Conservation (phyloP, 2,888 invertebrate genomes). For the Alcis repandata region DNA sequence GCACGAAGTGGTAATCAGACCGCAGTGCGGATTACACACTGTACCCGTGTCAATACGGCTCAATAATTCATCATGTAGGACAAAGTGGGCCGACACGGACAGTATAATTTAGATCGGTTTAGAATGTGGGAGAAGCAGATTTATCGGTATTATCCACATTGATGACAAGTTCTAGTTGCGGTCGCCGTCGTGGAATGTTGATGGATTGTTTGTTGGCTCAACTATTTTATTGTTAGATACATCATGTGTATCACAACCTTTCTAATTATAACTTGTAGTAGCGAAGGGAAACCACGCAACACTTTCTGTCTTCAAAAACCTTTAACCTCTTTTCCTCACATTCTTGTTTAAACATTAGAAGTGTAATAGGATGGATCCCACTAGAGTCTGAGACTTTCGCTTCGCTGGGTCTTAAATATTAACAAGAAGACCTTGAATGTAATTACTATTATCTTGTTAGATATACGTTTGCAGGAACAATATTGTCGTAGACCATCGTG, state of each 20-base stretch:
- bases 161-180: slow-evolving; percentile 27
- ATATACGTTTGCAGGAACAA: neutral
- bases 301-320: too few relatives aligned
- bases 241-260: too few relatives aligned
- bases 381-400: too few relatives aligned
- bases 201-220: neutral
- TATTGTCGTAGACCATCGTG: too few relatives aligned
- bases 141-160: slow-evolving; percentile 39
- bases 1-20: slow-evolving; percentile 38
- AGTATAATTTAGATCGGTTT: slow-evolving; percentile 59
- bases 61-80: slow-evolving; percentile 67
- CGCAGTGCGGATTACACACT: slow-evolving; percentile 59
- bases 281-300: too few relatives aligned
- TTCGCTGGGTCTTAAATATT: too few relatives aligned
- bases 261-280: too few relatives aligned
- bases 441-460: neutral
- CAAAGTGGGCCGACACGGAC: slow-evolving; percentile 56
- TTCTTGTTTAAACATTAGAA: too few relatives aligned
- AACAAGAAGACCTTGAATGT: too few relatives aligned
- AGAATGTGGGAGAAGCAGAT: slow-evolving; percentile 35
- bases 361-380: too few relatives aligned
- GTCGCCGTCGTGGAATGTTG: slow-evolving; percentile 2
- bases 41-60: slow-evolving; percentile 62
- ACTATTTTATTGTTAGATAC: neutral
- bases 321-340: too few relatives aligned